Percentiles rank a stretch among this genome's conserved stretches.
phyloP scores from a whole-genome alignment of 2,797 vertebrate species.

The Sebastes nivosus region DNA sequence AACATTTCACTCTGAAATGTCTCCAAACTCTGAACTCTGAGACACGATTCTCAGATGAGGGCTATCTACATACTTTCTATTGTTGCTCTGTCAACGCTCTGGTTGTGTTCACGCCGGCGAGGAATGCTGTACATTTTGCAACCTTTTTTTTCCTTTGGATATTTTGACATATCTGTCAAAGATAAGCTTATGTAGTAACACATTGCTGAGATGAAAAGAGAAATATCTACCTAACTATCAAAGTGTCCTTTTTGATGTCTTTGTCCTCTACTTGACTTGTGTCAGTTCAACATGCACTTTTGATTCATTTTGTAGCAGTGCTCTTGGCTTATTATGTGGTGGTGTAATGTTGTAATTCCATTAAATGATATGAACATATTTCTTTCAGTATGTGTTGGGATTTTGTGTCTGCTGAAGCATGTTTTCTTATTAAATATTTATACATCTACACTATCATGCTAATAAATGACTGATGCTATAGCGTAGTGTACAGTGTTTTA shows the following conservation, averaged over 20 bases:
- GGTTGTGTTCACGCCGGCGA: background rate
- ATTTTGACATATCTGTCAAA: background rate
- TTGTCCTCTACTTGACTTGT: conserved; percentile 25
- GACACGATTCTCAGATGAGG: conserved; percentile 44
- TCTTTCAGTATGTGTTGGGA: conserved; percentile 3
- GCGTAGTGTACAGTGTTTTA: background rate
- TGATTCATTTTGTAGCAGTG: conserved; percentile 38
- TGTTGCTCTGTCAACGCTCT: background rate
- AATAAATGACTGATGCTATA: background rate
- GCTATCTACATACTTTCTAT: background rate
- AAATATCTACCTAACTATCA: background rate
- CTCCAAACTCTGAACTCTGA: conserved; percentile 32
- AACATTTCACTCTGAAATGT: background rate
- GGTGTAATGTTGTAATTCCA: conserved; percentile 26
- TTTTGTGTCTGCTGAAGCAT: conserved; percentile 18
- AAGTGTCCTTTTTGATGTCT: conserved; percentile 35
- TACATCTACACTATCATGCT: background rate
- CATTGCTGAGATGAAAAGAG: background rate
- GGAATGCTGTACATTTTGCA: conserved; percentile 2
- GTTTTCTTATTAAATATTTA: conserved; percentile 16
- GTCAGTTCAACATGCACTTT: conserved; percentile 34
- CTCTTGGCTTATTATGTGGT: conserved; percentile 7
- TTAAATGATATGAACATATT: conserved; percentile 31
- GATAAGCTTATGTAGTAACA: background rate
- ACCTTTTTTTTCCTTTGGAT: background rate